phyloP scores from a whole-genome alignment of 2,113 vertebrate species.

The Craseonycteris thonglongyai region DNA sequence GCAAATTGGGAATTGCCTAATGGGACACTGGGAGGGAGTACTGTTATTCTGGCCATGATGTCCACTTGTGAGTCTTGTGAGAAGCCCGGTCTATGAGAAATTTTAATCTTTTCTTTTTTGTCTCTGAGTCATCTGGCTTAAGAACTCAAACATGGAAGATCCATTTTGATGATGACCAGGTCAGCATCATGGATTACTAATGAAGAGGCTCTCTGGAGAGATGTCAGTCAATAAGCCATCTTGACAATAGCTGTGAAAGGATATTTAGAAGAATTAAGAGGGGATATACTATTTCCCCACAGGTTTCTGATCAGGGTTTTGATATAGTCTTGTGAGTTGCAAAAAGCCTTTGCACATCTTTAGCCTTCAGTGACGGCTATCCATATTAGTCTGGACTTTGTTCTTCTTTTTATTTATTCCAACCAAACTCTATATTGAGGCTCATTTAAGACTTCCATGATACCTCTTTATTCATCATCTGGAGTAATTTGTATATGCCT shows the following conservation, averaged over 20 bases:
- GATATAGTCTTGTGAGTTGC: neutral
- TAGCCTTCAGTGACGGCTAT: neutral
- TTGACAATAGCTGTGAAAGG: neutral
- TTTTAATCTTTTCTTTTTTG: neutral
- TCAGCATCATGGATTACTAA: neutral
- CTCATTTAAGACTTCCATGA: neutral
- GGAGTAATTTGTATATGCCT: neutral
- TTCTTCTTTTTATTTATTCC: neutral
- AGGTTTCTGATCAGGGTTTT: neutral
- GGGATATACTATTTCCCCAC: neutral
- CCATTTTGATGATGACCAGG: neutral
- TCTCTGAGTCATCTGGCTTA: neutral
- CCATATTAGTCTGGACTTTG: neutral
- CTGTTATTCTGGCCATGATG: neutral
- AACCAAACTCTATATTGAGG: neutral
- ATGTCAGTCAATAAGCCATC: neutral
- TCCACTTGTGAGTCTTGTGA: neutral
- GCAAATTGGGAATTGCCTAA: neutral
- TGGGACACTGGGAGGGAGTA: neutral
- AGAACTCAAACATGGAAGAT: neutral
- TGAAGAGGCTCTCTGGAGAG: neutral
- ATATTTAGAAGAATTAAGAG: neutral
- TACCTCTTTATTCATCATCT: neutral
- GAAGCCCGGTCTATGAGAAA: neutral
- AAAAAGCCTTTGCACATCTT: neutral